Conservation (phyloP, 2,113 vertebrate species). For the Indri indri region DNA sequence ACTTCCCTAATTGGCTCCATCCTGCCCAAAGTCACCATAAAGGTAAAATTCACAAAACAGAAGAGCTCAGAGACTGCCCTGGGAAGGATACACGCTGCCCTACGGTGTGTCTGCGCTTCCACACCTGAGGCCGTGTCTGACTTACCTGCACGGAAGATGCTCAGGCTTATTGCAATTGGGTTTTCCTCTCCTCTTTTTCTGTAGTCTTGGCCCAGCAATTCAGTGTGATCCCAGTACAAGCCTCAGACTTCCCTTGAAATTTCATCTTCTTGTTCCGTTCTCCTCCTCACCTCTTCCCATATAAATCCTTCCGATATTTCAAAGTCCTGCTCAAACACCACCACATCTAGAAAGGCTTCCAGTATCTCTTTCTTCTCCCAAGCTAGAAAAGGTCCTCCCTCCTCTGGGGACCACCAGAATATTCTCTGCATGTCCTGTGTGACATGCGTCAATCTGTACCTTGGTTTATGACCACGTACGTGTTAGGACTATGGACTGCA, state of each 20-base stretch:
- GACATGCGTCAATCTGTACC: fast-evolving
- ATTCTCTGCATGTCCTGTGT: fast-evolving
- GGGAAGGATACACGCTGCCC: not conserved
- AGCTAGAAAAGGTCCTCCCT: not conserved
- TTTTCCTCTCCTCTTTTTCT: not conserved
- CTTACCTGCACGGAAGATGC: not conserved
- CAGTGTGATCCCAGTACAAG: fast-evolving
- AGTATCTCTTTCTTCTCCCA: not conserved
- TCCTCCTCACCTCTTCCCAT: not conserved
- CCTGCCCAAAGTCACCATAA: not conserved
- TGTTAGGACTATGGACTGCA: not conserved
- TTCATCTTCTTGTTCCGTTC: not conserved
- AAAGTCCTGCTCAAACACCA: not conserved
- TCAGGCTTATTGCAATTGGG: fast-evolving
- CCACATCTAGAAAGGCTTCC: not conserved
- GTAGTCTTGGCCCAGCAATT: not conserved
- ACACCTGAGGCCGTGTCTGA: fast-evolving
- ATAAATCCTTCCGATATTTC: not conserved
- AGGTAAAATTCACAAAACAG: not conserved
- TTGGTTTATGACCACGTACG: not conserved
- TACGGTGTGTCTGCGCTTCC: fast-evolving
- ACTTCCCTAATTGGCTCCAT: not conserved
- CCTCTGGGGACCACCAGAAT: not conserved
- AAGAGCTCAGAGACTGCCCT: not conserved
- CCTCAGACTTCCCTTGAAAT: not conserved